Evolutionary conservation across 2,888 invertebrate genomes (phyloP).

Genomic region (Calliphora vomitoria): DNA sequence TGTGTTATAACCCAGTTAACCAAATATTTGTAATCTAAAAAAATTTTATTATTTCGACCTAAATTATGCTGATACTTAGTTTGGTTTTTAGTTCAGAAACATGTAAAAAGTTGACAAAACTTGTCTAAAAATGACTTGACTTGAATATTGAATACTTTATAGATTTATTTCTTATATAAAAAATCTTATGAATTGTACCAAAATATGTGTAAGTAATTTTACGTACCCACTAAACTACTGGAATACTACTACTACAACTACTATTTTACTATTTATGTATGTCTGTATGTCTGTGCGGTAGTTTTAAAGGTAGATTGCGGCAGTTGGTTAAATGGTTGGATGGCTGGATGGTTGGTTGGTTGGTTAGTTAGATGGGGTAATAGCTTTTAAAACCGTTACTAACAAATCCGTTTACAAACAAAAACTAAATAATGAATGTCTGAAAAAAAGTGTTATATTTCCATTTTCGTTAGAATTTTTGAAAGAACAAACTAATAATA

Average conservation of each 20-base stretch:
- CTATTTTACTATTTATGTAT: neutral
- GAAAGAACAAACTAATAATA: slow-evolving; percentile 1
- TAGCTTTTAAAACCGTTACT: slow-evolving; percentile 62
- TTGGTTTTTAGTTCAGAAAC: too few relatives aligned
- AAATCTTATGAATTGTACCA: too few relatives aligned
- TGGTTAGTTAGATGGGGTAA: slow-evolving; percentile 58
- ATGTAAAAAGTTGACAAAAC: too few relatives aligned
- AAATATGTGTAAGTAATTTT: too few relatives aligned
- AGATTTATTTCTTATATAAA: too few relatives aligned
- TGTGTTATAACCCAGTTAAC: slow-evolving; percentile 10
- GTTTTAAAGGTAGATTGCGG: slow-evolving; percentile 20
- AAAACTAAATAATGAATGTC: slow-evolving; percentile 35
- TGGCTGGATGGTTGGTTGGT: slow-evolving; percentile 23
- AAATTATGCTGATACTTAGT: too few relatives aligned
- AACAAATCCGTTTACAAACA: slow-evolving; percentile 58
- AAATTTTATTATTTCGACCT: too few relatives aligned
- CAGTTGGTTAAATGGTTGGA: slow-evolving; percentile 44
- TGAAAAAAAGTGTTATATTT: slow-evolving; percentile 33
- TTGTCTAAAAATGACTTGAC: too few relatives aligned
- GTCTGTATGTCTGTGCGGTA: neutral
- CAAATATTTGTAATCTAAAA: neutral
- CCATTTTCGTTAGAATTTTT: slow-evolving; percentile 43
- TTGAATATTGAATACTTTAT: too few relatives aligned
- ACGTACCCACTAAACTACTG: neutral
- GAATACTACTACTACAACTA: neutral